phyloP scores from a whole-genome alignment of 2,113 vertebrate species.

The Ovibos moschatus region DNA sequence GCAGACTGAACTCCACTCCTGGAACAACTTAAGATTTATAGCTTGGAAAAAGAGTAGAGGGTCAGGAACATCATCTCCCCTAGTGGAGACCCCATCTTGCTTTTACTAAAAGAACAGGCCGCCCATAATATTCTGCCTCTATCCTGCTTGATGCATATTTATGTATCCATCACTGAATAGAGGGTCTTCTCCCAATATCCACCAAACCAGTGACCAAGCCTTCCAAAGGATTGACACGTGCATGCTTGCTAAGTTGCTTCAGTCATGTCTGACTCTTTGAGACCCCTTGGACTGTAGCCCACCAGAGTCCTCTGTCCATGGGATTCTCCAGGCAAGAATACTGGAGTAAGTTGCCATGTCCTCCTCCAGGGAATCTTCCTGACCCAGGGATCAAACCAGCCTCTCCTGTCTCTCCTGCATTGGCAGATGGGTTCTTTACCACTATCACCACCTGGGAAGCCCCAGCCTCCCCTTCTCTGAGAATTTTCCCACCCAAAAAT shows the following conservation, averaged over 20 bases:
- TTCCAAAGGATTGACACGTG: rapidly evolving
- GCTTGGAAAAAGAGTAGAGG: background rate
- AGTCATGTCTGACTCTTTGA: background rate
- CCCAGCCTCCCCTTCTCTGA: background rate
- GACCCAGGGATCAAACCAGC: background rate
- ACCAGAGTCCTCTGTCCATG: background rate
- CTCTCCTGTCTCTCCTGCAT: background rate
- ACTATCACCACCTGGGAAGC: background rate
- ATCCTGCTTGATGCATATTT: background rate
- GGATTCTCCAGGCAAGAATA: background rate
- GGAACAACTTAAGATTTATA: background rate
- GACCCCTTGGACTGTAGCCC: background rate
- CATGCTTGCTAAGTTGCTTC: background rate
- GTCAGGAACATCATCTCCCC: background rate
- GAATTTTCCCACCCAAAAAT: background rate
- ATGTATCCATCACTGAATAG: background rate
- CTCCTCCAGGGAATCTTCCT: background rate
- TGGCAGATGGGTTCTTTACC: background rate
- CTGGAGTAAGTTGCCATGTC: background rate
- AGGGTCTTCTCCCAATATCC: background rate
- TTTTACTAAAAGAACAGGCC: background rate
- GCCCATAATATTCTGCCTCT: background rate
- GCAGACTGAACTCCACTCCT: background rate
- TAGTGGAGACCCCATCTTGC: background rate
- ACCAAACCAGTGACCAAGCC: background rate